A percentile compares a stretch with the other conserved stretches of the same genome.
Evolutionary conservation across 2,888 invertebrate species (phyloP).

Genomic region (Himalopsyche kuldschensis): DNA sequence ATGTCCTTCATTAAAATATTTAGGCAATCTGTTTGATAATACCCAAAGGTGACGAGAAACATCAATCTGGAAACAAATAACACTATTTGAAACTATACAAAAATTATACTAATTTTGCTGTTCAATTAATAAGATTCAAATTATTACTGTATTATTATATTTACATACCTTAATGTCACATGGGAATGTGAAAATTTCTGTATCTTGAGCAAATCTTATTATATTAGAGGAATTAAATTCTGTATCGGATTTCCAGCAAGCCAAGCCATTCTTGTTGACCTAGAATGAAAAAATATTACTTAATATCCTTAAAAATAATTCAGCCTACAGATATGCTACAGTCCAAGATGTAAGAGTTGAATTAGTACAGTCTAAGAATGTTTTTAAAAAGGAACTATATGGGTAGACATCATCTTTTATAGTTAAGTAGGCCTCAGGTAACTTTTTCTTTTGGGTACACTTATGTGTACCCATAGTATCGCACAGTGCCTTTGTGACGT

Average conservation of each 20-base stretch:
- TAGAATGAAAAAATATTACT: conserved; percentile 47
- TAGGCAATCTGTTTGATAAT: background rate
- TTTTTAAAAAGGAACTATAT: too few relatives aligned
- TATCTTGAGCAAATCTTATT: conserved; percentile 68
- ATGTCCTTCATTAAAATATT: background rate
- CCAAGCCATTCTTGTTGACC: conserved; percentile 74
- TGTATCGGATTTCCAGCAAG: conserved; percentile 76
- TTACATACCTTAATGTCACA: conserved; percentile 71
- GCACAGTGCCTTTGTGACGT: too few relatives aligned
- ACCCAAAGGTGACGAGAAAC: background rate
- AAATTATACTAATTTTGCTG: background rate
- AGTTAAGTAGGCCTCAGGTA: too few relatives aligned
- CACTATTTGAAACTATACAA: background rate
- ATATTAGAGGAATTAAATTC: conserved; percentile 67
- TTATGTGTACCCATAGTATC: too few relatives aligned
- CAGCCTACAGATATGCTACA: too few relatives aligned
- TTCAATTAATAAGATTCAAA: background rate
- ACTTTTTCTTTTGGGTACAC: too few relatives aligned
- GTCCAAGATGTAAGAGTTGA: too few relatives aligned
- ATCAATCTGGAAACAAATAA: background rate
- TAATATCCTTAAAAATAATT: too few relatives aligned
- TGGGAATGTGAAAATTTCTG: conserved; percentile 69
- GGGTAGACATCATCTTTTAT: too few relatives aligned
- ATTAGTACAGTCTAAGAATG: background rate
- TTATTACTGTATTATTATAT: background rate